Percentiles rank a stretch among this genome's conserved stretches.
Conservation (phyloP, 2,888 invertebrate species). For the Noctua fimbriata region DNA sequence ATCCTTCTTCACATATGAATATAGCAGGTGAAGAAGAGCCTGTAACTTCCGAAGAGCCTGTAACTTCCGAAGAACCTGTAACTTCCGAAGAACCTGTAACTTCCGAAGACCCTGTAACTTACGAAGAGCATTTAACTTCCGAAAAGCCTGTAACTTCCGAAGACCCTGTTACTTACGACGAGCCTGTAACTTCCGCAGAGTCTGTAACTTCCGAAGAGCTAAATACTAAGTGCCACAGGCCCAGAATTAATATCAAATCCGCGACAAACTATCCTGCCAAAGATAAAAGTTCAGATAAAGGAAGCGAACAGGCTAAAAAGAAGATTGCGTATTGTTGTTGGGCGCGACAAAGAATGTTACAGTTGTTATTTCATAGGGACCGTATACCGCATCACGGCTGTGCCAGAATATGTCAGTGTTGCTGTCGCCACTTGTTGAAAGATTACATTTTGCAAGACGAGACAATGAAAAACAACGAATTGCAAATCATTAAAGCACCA, state of each 20-base stretch:
- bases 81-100: too few relatives aligned
- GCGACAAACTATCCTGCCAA: constrained; percentile 24
- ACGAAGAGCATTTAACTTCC: not conserved
- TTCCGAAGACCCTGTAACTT: not conserved
- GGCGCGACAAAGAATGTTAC: constrained; percentile 67
- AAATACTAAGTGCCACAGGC: constrained; percentile 22
- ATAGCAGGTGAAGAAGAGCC: not conserved
- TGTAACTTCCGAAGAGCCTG: not conserved
- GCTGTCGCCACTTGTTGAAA: constrained; percentile 69
- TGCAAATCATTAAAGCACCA: not conserved
- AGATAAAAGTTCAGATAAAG: constrained; percentile 3
- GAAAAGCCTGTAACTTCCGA: not conserved
- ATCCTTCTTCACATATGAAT: not conserved
- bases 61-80: too few relatives aligned
- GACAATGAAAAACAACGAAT: not conserved
- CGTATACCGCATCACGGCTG: constrained; percentile 63
- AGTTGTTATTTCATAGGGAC: constrained; percentile 41
- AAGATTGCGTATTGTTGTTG: constrained; percentile 76
- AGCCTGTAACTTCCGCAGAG: not conserved
- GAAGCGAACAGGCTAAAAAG: constrained; percentile 8
- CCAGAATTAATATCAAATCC: constrained; percentile 41
- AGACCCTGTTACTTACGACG: not conserved
- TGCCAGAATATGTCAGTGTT: constrained; percentile 67
- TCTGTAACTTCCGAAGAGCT: not conserved
- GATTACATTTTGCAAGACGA: constrained; percentile 42